These are phyloP conservation scores for Heteractis magnifica DNA, from an alignment of 92 coral and sea anemone genomes.

Conservation along the genomic window DNA sequence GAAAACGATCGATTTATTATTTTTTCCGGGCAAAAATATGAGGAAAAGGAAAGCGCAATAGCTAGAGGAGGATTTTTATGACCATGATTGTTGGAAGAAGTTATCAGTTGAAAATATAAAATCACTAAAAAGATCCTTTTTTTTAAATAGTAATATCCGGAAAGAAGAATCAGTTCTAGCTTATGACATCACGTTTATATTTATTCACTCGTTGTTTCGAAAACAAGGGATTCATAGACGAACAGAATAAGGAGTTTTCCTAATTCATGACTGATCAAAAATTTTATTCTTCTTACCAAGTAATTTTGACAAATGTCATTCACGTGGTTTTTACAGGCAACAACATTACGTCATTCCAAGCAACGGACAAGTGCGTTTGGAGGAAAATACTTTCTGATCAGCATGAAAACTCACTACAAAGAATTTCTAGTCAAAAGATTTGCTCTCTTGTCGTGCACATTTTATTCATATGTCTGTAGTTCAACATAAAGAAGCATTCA, in stretches of 20 bases:
- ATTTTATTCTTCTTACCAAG: conserved; percentile 47
- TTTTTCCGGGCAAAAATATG: conserved; percentile 1
- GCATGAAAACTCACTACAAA: neutral
- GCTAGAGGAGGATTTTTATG: conserved; percentile 5
- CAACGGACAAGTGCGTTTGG: conserved; percentile 52
- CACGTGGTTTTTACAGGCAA: conserved; percentile 82
- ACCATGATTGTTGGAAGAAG: conserved; percentile 1
- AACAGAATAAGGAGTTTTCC: conserved; percentile 4
- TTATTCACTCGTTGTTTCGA: neutral
- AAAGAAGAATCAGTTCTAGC: neutral
- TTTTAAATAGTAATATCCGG: neutral
- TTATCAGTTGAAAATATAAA: neutral
- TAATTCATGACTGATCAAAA: conserved; percentile 27
- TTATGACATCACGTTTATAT: conserved; percentile 6
- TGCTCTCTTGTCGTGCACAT: neutral
- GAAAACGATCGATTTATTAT: neutral
- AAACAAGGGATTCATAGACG: neutral
- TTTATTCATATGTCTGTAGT: neutral
- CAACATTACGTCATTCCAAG: conserved; percentile 80
- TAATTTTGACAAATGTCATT: conserved; percentile 48
- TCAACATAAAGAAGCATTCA: conserved; percentile 6
- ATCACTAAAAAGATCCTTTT: neutral
- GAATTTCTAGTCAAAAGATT: neutral
- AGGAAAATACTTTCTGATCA: conserved; percentile 85
- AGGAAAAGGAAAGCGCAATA: neutral